These are phyloP conservation scores for Plectropomus leopardus DNA, from an alignment of 2,113 vertebrate genomes.

Conservation along the genomic window DNA sequence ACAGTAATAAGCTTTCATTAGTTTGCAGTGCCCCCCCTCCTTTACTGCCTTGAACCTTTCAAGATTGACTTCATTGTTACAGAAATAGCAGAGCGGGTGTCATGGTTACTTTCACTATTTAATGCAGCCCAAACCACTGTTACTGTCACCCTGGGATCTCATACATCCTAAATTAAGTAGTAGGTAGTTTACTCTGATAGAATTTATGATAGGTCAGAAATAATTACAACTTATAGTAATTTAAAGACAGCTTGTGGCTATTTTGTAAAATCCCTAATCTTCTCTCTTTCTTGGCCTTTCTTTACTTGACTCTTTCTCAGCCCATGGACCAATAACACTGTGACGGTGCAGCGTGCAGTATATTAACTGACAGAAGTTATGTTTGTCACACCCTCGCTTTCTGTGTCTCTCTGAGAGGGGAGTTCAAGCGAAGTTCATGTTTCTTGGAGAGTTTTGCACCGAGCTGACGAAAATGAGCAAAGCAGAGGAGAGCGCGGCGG, in stretches of 20 bases:
- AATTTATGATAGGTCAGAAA: slow-evolving; percentile 53
- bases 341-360: slow-evolving; percentile 9
- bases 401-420: slow-evolving; percentile 49
- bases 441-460: slow-evolving; percentile 76
- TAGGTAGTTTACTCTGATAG: slow-evolving; percentile 38
- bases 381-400: slow-evolving; percentile 66
- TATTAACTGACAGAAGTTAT: slow-evolving; percentile 55
- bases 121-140: slow-evolving; percentile 23
- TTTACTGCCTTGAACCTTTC: slow-evolving; percentile 47
- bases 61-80: slow-evolving; percentile 51
- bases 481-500: slow-evolving; percentile 69
- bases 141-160: slow-evolving; percentile 17
- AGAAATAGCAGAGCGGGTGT: slow-evolving; percentile 43
- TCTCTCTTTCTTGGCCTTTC: slow-evolving; percentile 25
- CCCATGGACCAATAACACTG: slow-evolving; percentile 27
- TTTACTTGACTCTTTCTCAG: slow-evolving; percentile 12
- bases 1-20: slow-evolving; percentile 31
- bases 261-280: slow-evolving; percentile 41
- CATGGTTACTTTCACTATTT: slow-evolving; percentile 56
- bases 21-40: neutral
- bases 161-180: slow-evolving; percentile 41
- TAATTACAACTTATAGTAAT: slow-evolving; percentile 55
- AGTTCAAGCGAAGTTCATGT: slow-evolving; percentile 80
- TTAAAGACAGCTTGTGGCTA: slow-evolving; percentile 52
- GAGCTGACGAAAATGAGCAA: slow-evolving; percentile 66